Base-by-base conservation (phyloP, 2,797 vertebrate genomes). In the Trachops cirrhosus region DNA sequence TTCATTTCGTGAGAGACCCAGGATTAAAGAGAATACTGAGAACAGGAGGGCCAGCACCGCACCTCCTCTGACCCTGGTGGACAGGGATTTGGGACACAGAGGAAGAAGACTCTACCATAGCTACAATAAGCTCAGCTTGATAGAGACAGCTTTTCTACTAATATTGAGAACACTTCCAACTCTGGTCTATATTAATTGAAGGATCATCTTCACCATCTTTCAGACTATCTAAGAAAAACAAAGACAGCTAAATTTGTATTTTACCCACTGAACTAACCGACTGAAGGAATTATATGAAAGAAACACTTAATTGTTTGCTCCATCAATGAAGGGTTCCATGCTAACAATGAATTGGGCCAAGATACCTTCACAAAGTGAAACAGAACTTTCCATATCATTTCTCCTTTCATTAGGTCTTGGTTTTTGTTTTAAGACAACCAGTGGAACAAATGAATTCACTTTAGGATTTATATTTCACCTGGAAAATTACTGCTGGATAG, bases 391-490 rank as follows among this genome's bases (percentile, higher is more conserved):
- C 70, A n/a, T 57, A 78, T 37, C 9, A 84, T 32, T 93, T 93
- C 39, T 83, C 29, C 62, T 71, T 86, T 57, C 73, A 64, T 39
- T 73, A 75, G 12, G 29, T 74, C 54, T 94, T 64, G 19, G 67
- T 44, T 91, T 92, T 94, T 96, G 57, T 79, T 97, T 95, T 41
- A 96, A 59, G 90, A 78, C 34, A 73, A 86, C 50, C 32, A 34
- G 15, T 10, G 5, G 57, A 91, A 91, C 75, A 85, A 84, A 94
- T 75, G 34, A 95, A 96, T 95, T 96, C 83, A 87, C 89, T 95
- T 87, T 70, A 75, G 74, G 68, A 91, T 95, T 96, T 95, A 44
- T 93, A 96, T 93, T 97, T 96, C 75, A 91, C 34, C 46, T 64
- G 68, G 86, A 96, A 96, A 97, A 98, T 94, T 96, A 96, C 86